phyloP scores from a whole-genome alignment of 2,797 vertebrate species.

The Psittacula echo region DNA sequence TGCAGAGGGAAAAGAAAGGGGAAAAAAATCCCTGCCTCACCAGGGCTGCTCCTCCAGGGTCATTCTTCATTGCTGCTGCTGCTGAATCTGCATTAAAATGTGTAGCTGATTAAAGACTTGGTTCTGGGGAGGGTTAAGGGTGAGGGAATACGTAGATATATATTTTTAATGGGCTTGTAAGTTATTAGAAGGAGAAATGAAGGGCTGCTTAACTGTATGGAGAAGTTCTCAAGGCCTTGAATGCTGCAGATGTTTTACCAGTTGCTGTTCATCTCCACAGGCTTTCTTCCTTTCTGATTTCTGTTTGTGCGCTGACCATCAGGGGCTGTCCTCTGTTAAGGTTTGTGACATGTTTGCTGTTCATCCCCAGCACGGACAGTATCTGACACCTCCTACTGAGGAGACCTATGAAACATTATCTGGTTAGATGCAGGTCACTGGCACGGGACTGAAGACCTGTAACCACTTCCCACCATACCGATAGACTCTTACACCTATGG shows the following conservation, averaged over 20 bases:
- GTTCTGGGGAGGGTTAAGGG: conserved; percentile 43
- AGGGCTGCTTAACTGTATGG: neutral
- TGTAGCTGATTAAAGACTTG: conserved; percentile 70
- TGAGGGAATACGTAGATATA: conserved; percentile 35
- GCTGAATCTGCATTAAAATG: conserved; percentile 70
- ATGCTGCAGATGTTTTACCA: neutral
- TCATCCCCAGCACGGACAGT: neutral
- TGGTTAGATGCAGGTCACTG: neutral
- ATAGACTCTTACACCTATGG: neutral
- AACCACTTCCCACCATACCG: neutral
- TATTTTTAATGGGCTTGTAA: conserved; percentile 54
- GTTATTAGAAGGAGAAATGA: conserved; percentile 55
- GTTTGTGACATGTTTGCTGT: neutral
- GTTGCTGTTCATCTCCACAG: neutral
- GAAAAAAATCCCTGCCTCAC: neutral
- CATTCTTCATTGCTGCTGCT: conserved; percentile 66
- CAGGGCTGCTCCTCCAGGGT: neutral
- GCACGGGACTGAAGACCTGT: fast-evolving
- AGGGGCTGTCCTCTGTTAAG: neutral
- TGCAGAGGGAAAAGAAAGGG: neutral
- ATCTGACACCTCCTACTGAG: neutral
- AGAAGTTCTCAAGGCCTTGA: conserved; percentile 19
- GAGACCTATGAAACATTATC: neutral
- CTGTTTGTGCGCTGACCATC: conserved; percentile 6
- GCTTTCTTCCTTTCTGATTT: neutral